Percentiles rank a stretch among this genome's conserved stretches.
These are phyloP conservation scores for Atta texana DNA, from an alignment of 1,140 invertebrate species.

Conservation along the genomic window DNA sequence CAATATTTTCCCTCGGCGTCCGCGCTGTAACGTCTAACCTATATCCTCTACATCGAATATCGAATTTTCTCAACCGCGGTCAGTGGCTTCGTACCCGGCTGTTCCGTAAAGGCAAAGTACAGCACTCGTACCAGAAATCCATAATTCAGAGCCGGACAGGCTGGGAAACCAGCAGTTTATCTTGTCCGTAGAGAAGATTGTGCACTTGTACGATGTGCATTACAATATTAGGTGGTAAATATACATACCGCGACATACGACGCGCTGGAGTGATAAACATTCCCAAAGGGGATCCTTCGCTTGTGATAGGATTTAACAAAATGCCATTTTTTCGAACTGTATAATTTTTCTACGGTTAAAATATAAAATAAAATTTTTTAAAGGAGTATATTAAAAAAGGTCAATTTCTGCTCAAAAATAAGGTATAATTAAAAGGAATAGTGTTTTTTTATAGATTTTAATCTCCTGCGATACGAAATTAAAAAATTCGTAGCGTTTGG, in stretches of 20 bases:
- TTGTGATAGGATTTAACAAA: neutral
- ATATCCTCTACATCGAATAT: conserved; percentile 66
- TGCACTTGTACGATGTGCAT: conserved; percentile 49
- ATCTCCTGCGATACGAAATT: no score
- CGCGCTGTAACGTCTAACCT: conserved; percentile 48
- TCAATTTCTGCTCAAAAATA: no score
- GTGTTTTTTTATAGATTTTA: no score
- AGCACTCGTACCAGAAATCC: conserved; percentile 68
- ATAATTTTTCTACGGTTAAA: neutral
- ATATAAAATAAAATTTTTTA: neutral
- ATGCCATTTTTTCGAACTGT: neutral
- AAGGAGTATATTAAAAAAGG: no score
- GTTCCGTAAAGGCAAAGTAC: conserved; percentile 38
- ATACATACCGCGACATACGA: conserved; percentile 50
- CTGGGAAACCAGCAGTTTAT: conserved; percentile 55
- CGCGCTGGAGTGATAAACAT: conserved; percentile 32
- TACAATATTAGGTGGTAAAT: conserved; percentile 63
- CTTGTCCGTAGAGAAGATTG: conserved; percentile 60
- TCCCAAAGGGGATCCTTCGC: neutral
- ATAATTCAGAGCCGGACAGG: conserved; percentile 67
- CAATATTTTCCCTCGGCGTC: conserved; percentile 19
- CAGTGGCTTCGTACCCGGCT: conserved; percentile 64
- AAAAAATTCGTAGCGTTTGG: no score
- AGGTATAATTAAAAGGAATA: no score
- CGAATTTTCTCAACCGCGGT: conserved; percentile 59